Evolutionary conservation across 2,888 invertebrate genomes (phyloP).

Genomic region (Cephus sareptanus): DNA sequence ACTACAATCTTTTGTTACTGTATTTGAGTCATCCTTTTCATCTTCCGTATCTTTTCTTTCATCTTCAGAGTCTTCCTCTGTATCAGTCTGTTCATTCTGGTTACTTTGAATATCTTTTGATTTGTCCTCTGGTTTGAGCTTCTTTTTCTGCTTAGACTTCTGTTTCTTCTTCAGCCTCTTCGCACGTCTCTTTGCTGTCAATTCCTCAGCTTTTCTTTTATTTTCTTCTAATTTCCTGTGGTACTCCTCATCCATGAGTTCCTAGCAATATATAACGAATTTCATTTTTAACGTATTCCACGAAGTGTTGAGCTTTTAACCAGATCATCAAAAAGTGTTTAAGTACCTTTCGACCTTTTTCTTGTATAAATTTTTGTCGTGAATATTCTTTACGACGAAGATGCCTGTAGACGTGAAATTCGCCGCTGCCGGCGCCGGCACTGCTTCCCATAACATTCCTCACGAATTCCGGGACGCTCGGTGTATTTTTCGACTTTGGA

Average conservation of each 20-base stretch:
- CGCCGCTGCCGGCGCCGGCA: constrained; percentile 98
- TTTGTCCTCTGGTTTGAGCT: constrained; percentile 35
- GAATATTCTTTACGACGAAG: constrained; percentile 95
- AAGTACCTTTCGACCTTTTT: constrained; percentile 83
- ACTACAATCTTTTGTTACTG: constrained; percentile 34
- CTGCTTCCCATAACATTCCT: constrained; percentile 99
- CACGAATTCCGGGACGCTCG: constrained; percentile 92
- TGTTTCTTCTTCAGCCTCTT: constrained; percentile 86
- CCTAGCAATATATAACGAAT: constrained; percentile 66
- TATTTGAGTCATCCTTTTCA: constrained; percentile 36
- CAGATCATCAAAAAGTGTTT: not conserved
- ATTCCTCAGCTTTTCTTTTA: constrained; percentile 76
- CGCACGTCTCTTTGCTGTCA: constrained; percentile 91
- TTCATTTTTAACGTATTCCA: not conserved
- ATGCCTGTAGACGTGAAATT: constrained; percentile 98
- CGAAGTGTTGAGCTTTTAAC: not conserved
- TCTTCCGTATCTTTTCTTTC: constrained; percentile 9
- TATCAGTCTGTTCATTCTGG: constrained; percentile 52
- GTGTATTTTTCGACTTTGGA: constrained; percentile 80
- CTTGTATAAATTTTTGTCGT: constrained; percentile 91
- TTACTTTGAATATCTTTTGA: constrained; percentile 43
- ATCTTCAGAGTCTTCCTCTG: not conserved
- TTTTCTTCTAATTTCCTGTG: constrained; percentile 84
- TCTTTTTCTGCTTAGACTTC: constrained; percentile 60
- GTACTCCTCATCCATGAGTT: constrained; percentile 86